These are phyloP conservation scores for Sisyra nigra DNA, from an alignment of 2,888 invertebrate species.

Conservation along the genomic window DNA sequence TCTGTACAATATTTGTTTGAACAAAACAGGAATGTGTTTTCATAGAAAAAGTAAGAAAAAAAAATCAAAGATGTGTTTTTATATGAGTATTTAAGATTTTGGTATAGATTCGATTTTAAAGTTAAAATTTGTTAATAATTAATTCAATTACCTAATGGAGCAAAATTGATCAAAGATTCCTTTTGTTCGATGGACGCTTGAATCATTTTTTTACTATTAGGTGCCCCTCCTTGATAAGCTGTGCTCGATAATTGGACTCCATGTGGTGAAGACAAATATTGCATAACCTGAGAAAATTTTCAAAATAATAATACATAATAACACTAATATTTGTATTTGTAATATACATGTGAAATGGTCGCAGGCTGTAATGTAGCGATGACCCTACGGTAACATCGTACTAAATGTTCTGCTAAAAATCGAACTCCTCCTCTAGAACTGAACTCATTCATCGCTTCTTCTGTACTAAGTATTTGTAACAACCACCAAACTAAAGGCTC, in stretches of 20 bases:
- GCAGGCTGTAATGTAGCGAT: conserved; percentile 39
- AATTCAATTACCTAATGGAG: conserved; percentile 55
- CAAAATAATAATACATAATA: not conserved
- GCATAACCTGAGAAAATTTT: conserved; percentile 35
- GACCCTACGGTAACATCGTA: conserved; percentile 53
- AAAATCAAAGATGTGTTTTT: too few relatives aligned
- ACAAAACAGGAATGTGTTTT: too few relatives aligned
- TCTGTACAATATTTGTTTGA: too few relatives aligned
- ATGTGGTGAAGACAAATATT: conserved; percentile 38
- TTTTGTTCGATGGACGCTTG: conserved; percentile 40
- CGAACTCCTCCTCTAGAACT: conserved; percentile 49
- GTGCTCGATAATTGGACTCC: conserved; percentile 21
- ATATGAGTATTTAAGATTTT: too few relatives aligned
- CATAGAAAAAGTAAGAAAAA: too few relatives aligned
- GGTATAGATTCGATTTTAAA: too few relatives aligned
- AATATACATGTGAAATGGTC: conserved; percentile 22
- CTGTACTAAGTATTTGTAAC: conserved; percentile 60
- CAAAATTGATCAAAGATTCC: conserved; percentile 78
- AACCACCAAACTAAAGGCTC: conserved; percentile 78
- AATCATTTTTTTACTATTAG: conserved; percentile 23
- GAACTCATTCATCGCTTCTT: conserved; percentile 58
- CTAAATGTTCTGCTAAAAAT: conserved; percentile 63
- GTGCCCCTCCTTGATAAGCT: conserved; percentile 21
- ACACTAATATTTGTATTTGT: not conserved
- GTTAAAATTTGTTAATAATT: too few relatives aligned